These are phyloP conservation scores for Phalera bucephala DNA, from an alignment of 2,888 invertebrate genomes.

Conservation along the genomic window DNA sequence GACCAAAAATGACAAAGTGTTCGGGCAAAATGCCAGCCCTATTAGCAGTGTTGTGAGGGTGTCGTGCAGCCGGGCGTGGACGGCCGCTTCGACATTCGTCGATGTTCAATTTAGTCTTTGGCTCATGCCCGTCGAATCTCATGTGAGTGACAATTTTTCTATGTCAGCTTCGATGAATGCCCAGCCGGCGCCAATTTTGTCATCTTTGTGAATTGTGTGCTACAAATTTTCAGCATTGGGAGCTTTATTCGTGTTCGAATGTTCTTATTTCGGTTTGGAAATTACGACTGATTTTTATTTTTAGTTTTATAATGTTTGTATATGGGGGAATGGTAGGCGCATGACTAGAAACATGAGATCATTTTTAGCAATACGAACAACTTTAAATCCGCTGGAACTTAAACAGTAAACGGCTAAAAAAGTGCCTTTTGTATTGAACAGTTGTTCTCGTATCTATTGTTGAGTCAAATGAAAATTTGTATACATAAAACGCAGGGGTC, in stretches of 20 bases:
- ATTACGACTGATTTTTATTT: too few species aligned
- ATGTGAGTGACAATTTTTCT: conserved; percentile 36
- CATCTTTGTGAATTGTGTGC: conserved; percentile 24
- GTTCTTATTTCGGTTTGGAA: too few species aligned
- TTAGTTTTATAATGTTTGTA: too few species aligned
- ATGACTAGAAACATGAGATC: too few species aligned
- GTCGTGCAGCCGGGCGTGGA: conserved; percentile 33
- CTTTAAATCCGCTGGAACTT: too few species aligned
- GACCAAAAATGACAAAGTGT: conserved; percentile 4
- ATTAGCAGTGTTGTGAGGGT: conserved; percentile 16
- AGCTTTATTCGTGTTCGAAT: conserved; percentile 10
- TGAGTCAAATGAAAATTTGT: too few species aligned
- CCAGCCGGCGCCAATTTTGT: conserved; percentile 17
- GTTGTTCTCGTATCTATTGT: too few species aligned
- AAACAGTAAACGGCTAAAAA: too few species aligned
- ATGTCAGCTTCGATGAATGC: conserved; percentile 25
- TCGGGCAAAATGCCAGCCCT: conserved; percentile 18
- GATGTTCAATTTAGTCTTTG: conserved; percentile 47
- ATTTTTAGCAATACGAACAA: too few species aligned
- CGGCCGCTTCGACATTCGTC: conserved; percentile 27
- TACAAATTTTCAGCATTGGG: conserved; percentile 14
- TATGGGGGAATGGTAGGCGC: too few species aligned
- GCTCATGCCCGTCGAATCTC: conserved; percentile 24
- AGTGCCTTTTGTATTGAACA: too few species aligned
- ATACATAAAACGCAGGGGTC: too few species aligned